Evolutionary conservation across 53 echinoderm and acorn worm species (phyloP).

Genomic region (Echinometra lucunter): DNA sequence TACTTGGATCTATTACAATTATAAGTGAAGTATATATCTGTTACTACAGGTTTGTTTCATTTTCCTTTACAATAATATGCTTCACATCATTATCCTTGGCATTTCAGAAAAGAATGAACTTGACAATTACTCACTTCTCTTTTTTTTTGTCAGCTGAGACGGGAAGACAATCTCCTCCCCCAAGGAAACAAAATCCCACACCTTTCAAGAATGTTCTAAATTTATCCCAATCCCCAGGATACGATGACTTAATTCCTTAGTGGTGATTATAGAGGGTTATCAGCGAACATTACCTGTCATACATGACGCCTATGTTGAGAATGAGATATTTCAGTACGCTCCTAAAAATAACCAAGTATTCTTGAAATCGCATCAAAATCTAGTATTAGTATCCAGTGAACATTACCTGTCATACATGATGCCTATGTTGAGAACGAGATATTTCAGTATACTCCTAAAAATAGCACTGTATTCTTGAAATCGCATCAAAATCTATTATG

Average conservation of each 20-base stretch:
- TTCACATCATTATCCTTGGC: neutral
- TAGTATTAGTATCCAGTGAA: neutral
- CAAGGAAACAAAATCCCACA: slow-evolving; percentile 1
- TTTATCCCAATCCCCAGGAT: neutral
- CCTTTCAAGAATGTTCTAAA: neutral
- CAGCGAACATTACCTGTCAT: neutral
- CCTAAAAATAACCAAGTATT: neutral
- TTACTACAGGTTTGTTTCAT: neutral
- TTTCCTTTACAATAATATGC: neutral
- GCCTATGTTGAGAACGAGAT: neutral
- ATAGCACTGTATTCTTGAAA: neutral
- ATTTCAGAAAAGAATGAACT: neutral
- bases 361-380: too few relatives aligned
- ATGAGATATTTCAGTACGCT: neutral
- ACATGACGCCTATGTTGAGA: neutral
- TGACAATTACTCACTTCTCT: neutral
- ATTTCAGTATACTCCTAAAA: neutral
- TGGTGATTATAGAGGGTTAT: slow-evolving; percentile 2
- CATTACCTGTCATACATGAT: neutral
- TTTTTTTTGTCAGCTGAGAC: neutral
- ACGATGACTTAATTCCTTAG: slow-evolving; percentile 3
- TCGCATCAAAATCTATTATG: too few relatives aligned
- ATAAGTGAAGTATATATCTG: too few relatives aligned
- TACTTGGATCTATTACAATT: too few relatives aligned
- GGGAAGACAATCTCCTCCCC: neutral